phyloP scores from a whole-genome alignment of 2,113 vertebrate species.

The Ivindomyrus marchei region DNA sequence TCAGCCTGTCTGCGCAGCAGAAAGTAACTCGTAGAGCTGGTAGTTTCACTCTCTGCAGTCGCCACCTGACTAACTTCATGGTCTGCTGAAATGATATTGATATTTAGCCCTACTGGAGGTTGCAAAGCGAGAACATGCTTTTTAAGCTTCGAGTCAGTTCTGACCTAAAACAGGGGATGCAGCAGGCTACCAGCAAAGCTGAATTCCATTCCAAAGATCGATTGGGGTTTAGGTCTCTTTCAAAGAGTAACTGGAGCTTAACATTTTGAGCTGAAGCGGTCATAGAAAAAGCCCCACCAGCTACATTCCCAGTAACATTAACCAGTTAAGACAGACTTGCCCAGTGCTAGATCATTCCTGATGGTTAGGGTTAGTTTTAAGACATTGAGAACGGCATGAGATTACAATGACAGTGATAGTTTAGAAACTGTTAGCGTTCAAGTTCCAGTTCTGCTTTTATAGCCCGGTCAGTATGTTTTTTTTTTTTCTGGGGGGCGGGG shows the following conservation, averaged over 20 bases:
- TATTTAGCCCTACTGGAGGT: neutral
- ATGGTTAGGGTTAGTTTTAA: conserved; percentile 49
- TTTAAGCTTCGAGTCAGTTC: neutral
- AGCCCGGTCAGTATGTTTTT: neutral
- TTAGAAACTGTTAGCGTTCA: conserved; percentile 63
- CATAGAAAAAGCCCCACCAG: conserved; percentile 31
- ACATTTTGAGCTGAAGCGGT: neutral
- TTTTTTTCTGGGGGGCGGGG: neutral
- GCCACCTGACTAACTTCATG: neutral
- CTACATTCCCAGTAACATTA: conserved; percentile 54
- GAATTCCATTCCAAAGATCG: neutral
- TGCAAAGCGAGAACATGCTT: neutral
- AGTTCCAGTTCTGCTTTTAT: conserved; percentile 20
- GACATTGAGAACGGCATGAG: conserved; percentile 60
- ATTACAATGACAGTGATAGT: conserved; percentile 67
- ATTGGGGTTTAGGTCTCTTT: neutral
- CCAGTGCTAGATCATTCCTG: conserved; percentile 56
- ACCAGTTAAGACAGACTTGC: conserved; percentile 66
- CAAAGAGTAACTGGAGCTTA: neutral
- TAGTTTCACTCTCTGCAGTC: neutral
- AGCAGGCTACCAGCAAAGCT: neutral
- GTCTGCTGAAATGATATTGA: neutral
- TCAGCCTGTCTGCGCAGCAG: neutral
- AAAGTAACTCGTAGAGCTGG: neutral
- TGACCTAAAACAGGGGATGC: neutral